A percentile compares a stretch with the other conserved stretches of the same genome.
Conservation (phyloP, 2,113 vertebrate species). For the Delphinapterus leucas region DNA sequence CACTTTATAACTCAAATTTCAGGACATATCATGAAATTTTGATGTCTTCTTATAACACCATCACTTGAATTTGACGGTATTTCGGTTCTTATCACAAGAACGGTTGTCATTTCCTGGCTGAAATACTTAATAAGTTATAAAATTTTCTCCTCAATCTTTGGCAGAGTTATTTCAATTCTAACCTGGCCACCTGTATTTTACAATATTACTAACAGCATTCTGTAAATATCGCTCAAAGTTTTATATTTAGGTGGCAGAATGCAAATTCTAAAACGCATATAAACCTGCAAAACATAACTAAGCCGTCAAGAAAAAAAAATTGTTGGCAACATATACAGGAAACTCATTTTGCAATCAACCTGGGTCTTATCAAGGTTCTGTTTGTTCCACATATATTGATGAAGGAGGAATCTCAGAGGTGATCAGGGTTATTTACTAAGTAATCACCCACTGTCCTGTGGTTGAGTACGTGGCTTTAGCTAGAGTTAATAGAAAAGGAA, state of each 20-base stretch:
- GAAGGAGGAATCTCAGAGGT: constrained; percentile 68
- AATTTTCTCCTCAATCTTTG: neutral
- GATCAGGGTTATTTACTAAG: constrained; percentile 63
- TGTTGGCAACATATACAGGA: constrained; percentile 46
- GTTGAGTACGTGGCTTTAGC: neutral
- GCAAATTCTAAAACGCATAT: constrained; percentile 1
- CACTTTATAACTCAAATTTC: neutral
- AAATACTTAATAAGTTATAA: neutral
- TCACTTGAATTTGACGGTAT: neutral
- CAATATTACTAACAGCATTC: neutral
- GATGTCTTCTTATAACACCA: neutral
- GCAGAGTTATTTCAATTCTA: neutral
- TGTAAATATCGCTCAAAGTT: neutral
- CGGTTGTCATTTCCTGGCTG: neutral
- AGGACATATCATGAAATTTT: neutral
- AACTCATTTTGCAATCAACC: constrained; percentile 71
- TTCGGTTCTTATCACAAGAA: neutral
- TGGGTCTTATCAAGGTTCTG: constrained; percentile 71
- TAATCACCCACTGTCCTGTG: constrained; percentile 65
- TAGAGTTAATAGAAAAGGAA: constrained; percentile 70
- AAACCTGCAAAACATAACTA: constrained; percentile 59
- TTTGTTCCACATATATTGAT: constrained; percentile 73
- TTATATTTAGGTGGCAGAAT: neutral
- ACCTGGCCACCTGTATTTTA: neutral
- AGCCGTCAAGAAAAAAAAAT: constrained; percentile 43